Evolutionary conservation across 2,888 invertebrate species (phyloP).

Genomic region (Rhimphoctona megacephalus): DNA sequence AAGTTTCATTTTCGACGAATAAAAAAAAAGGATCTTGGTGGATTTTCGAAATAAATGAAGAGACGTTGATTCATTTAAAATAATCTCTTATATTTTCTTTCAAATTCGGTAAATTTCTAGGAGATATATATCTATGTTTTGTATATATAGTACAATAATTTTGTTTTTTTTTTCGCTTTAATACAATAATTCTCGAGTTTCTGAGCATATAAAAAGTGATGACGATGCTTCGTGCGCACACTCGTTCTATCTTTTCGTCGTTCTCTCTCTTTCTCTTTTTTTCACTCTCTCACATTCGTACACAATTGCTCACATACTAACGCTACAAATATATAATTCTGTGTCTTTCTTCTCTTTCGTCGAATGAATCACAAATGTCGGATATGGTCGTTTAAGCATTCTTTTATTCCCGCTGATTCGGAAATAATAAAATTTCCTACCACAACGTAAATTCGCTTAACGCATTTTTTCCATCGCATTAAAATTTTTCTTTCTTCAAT

Average conservation of each 20-base stretch:
- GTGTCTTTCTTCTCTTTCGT: slow-evolving; percentile 63
- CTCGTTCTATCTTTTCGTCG: slow-evolving; percentile 55
- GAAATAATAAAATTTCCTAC: slow-evolving; percentile 50
- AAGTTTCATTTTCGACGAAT: neutral
- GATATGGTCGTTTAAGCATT: slow-evolving; percentile 70
- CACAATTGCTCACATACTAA: slow-evolving; percentile 68
- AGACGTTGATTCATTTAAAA: slow-evolving; percentile 75
- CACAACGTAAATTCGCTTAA: slow-evolving; percentile 51
- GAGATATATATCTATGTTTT: slow-evolving; percentile 73
- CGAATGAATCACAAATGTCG: slow-evolving; percentile 73
- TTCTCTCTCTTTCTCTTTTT: slow-evolving; percentile 58
- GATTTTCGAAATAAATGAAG: slow-evolving; percentile 32
- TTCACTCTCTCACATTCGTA: slow-evolving; percentile 53
- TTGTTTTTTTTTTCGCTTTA: slow-evolving; percentile 60
- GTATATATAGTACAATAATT: slow-evolving; percentile 76
- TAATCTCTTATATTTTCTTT: slow-evolving; percentile 82
- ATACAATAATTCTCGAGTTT: slow-evolving; percentile 77
- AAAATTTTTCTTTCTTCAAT: slow-evolving; percentile 29
- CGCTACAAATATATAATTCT: slow-evolving; percentile 58
- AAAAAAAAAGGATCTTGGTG: neutral
- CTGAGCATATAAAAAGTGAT: slow-evolving; percentile 73
- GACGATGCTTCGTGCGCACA: slow-evolving; percentile 63
- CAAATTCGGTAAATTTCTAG: slow-evolving; percentile 78
- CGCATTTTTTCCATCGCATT: slow-evolving; percentile 32
- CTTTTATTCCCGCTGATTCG: slow-evolving; percentile 47